These are phyloP conservation scores for Nannoperca obscura DNA, from an alignment of 2,797 vertebrate genomes.

Conservation along the genomic window DNA sequence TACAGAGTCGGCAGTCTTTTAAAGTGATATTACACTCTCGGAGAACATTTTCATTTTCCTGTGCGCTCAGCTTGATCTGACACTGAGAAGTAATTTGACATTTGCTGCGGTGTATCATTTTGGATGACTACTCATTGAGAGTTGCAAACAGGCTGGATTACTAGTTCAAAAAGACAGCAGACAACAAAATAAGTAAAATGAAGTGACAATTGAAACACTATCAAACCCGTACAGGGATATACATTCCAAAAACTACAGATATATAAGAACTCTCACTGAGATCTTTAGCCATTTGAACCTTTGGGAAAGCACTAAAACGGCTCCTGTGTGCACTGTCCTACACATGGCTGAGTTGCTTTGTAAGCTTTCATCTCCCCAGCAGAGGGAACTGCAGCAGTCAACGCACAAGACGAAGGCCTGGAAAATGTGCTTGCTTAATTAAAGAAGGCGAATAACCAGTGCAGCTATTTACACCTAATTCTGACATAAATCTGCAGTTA, in stretches of 20 bases:
- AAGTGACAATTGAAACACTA: constrained; percentile 10
- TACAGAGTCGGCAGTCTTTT: constrained; percentile 50
- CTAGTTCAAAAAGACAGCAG: constrained; percentile 32
- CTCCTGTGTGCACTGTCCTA: constrained; percentile 39
- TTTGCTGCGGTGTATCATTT: constrained; percentile 55
- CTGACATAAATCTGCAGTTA: constrained; percentile 86
- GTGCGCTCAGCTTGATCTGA: constrained; percentile 59
- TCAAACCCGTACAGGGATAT: constrained; percentile 13
- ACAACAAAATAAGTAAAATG: constrained; percentile 24
- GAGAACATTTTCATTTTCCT: constrained; percentile 48
- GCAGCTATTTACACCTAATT: constrained; percentile 81
- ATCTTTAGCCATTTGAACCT: constrained; percentile 38
- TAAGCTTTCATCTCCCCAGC: constrained; percentile 62
- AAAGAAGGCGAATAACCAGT: constrained; percentile 76
- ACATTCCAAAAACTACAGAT: not conserved
- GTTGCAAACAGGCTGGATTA: constrained; percentile 39
- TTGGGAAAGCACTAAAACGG: constrained; percentile 28
- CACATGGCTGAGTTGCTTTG: constrained; percentile 65
- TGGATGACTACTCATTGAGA: constrained; percentile 34
- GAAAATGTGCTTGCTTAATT: constrained; percentile 82
- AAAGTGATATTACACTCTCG: constrained; percentile 51
- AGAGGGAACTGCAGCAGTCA: constrained; percentile 62
- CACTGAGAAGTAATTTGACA: constrained; percentile 53
- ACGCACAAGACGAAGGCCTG: constrained; percentile 51
- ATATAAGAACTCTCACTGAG: not conserved